These are phyloP conservation scores for Macrophya alboannulata DNA, from an alignment of 2,888 invertebrate species.

Conservation along the genomic window DNA sequence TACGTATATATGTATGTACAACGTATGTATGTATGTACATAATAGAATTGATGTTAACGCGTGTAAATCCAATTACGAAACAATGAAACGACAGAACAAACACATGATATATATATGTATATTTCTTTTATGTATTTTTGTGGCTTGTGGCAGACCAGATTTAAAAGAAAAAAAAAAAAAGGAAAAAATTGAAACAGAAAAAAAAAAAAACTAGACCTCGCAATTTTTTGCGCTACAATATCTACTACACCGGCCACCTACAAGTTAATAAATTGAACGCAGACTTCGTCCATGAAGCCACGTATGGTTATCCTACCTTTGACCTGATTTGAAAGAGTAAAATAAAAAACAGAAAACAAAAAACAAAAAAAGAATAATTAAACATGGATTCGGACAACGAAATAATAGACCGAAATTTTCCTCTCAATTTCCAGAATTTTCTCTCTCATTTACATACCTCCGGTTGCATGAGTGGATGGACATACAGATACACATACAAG, in stretches of 20 bases:
- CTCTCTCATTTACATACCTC: not conserved
- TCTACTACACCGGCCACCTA: not conserved
- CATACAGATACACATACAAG: no score
- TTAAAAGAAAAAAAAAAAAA: not conserved
- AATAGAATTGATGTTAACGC: slow-evolving; percentile 4
- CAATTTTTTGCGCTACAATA: slow-evolving; percentile 27
- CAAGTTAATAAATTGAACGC: slow-evolving; percentile 14
- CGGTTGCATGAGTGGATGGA: no score
- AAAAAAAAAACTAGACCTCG: slow-evolving; percentile 3
- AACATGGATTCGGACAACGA: not conserved
- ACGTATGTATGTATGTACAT: not conserved
- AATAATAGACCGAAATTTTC: not conserved
- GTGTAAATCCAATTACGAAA: slow-evolving; percentile 42
- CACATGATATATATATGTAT: slow-evolving; percentile 6
- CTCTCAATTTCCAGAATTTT: not conserved
- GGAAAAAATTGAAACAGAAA: not conserved
- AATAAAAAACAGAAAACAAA: not conserved
- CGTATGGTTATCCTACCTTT: not conserved
- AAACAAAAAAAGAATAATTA: not conserved
- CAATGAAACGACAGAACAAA: slow-evolving; percentile 44
- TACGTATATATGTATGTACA: not conserved
- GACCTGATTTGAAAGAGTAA: not conserved
- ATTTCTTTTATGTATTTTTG: slow-evolving; percentile 34
- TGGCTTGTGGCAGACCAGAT: slow-evolving; percentile 30
- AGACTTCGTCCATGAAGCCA: not conserved